Base-by-base conservation (phyloP, 2,113 vertebrate species). In the Sminthopsis crassicaudata region DNA sequence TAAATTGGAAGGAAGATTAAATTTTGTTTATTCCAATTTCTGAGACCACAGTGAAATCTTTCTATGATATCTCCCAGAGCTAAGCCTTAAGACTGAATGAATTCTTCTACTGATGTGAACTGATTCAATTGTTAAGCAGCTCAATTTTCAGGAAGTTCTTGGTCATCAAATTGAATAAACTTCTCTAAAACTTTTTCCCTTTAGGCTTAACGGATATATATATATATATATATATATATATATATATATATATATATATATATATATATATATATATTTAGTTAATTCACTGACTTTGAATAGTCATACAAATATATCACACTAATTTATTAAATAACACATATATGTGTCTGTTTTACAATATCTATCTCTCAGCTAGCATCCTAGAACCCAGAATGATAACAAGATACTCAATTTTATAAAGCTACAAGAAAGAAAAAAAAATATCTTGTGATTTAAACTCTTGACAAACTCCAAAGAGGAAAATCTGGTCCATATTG, bases 361-460 rank as follows among this genome's bases (percentile, higher is more conserved):
- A 42, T 42, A 84, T n/a, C 1, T 95, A 96, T 52, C 96, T 90
- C 94, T 90, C 93, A 22, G 96, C 46, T 95, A 16, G 42, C 67
- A 42, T 95, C 96, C 54, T 97, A 88, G 89, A 95, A 96, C 53
- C 23, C 46, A 95, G 54, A n/a, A 97, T n/a, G 96, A 95, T 89
- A 94, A 93, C 30, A 91, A 93, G 53, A 11, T 95, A 91, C 48
- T 92, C 76, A 96, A 57, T 96, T 76, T 96, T 92, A 94, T 96
- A 95, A 91, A 6, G 67, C n/a, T 6, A 84, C 67, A 84, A 60
- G 53, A 92, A 93, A 50, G 30, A 10, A 24, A 94, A 94, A 92
- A 94, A 52, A 10, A 51, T 51, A 91, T 76, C 36, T 16, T 93
- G 16, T 84, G 96, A 92, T 57, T 91, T 93, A 96, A 96, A 93